Evolutionary conservation across 2,888 invertebrate species (phyloP).

Genomic region (Timandra comae): DNA sequence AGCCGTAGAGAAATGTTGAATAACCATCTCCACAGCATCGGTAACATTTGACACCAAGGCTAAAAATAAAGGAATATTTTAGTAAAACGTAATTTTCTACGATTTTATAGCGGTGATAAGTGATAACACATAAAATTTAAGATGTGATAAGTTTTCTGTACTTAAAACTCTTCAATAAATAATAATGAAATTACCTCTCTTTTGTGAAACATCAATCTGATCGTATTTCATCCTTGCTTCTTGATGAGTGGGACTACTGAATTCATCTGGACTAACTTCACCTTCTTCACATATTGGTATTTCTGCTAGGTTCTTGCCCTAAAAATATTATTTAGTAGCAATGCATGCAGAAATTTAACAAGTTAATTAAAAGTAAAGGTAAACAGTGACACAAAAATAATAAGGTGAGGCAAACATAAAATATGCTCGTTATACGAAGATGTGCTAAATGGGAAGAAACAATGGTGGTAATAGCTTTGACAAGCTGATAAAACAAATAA

Average conservation of each 20-base stretch:
- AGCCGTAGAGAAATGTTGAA: slow-evolving; percentile 82
- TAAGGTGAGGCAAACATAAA: slow-evolving; percentile 3
- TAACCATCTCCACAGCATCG: slow-evolving; percentile 84
- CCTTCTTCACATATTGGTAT: slow-evolving; percentile 81
- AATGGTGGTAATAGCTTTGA: slow-evolving; percentile 6
- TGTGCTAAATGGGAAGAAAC: slow-evolving; percentile 2
- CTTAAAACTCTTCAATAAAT: neutral
- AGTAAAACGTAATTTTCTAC: slow-evolving; percentile 1
- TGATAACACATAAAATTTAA: too few relatives aligned
- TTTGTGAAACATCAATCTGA: slow-evolving; percentile 77
- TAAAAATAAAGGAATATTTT: slow-evolving; percentile 40
- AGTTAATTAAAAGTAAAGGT: slow-evolving; percentile 5
- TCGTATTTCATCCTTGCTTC: slow-evolving; percentile 62
- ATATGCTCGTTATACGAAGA: slow-evolving; percentile 3
- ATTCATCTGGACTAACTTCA: slow-evolving; percentile 78
- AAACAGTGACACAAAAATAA: slow-evolving; percentile 3
- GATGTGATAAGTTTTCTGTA: too few relatives aligned
- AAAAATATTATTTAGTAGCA: slow-evolving; percentile 29
- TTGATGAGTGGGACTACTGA: slow-evolving; percentile 68
- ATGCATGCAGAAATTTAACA: slow-evolving; percentile 17
- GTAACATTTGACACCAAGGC: slow-evolving; percentile 84
- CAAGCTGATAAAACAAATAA: slow-evolving; percentile 15
- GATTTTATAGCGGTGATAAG: neutral
- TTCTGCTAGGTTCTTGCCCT: slow-evolving; percentile 77
- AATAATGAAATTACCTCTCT: slow-evolving; percentile 58